These are phyloP conservation scores for Anthophora plumipes DNA, from an alignment of 2,888 invertebrate species.

Conservation along the genomic window DNA sequence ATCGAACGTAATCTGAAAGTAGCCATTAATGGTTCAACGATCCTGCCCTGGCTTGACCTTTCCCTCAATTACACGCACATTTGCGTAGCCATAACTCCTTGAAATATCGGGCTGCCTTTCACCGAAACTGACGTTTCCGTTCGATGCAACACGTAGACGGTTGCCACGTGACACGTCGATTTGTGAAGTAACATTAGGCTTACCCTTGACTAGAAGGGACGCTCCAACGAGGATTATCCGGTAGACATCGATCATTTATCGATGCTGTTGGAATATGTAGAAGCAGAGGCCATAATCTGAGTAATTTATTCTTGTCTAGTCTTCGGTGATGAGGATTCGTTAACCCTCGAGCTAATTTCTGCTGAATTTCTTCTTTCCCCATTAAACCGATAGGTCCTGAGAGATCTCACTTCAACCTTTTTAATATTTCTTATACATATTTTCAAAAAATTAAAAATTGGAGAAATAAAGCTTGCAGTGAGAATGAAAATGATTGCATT, in stretches of 20 bases:
- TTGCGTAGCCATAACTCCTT: constrained; percentile 26
- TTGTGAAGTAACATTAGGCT: background rate
- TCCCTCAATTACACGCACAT: constrained; percentile 34
- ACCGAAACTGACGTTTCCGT: constrained; percentile 31
- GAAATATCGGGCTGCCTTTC: constrained; percentile 21
- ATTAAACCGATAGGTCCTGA: no score
- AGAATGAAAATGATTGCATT: no score
- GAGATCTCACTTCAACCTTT: no score
- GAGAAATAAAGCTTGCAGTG: no score
- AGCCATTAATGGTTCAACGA: constrained; percentile 23
- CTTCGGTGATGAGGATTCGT: background rate
- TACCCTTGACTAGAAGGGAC: background rate
- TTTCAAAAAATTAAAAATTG: no score
- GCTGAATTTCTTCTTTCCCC: no score
- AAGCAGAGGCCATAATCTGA: background rate
- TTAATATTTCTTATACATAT: no score
- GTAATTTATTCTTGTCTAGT: background rate
- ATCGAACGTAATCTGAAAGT: constrained; percentile 19
- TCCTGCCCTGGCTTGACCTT: constrained; percentile 1
- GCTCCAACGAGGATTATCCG: background rate
- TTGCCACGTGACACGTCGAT: constrained; percentile 11
- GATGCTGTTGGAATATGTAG: background rate
- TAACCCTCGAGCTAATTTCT: no score
- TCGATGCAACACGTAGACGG: constrained; percentile 14
- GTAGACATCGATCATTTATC: background rate